Evolutionary conservation across 2,797 vertebrate species (phyloP).

Genomic region (Pipistrellus nathusii): DNA sequence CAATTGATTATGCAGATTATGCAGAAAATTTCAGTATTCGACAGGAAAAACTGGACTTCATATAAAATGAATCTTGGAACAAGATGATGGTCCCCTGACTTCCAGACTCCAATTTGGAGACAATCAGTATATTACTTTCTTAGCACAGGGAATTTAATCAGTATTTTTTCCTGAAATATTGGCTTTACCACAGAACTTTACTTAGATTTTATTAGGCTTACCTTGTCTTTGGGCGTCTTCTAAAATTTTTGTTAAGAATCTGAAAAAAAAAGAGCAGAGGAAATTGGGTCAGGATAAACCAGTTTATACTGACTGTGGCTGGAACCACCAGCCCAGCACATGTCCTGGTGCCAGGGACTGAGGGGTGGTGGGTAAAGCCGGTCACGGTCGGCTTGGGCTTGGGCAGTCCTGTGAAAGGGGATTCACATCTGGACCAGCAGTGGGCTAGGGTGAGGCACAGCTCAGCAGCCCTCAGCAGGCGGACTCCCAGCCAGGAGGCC

Average conservation of each 20-base stretch:
- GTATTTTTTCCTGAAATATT: slow-evolving; percentile 7
- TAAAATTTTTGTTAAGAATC: slow-evolving; percentile 29
- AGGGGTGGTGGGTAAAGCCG: neutral
- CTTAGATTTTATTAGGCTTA: neutral
- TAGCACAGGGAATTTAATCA: slow-evolving; percentile 13
- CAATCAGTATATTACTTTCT: neutral
- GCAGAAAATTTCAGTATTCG: neutral
- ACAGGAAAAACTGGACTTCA: neutral
- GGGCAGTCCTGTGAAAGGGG: neutral
- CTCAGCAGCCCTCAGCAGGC: neutral
- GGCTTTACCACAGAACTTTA: neutral
- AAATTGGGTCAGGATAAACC: neutral
- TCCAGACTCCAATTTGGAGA: neutral
- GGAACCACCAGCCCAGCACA: neutral
- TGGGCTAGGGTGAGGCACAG: neutral
- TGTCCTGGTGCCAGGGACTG: neutral
- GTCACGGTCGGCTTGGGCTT: neutral
- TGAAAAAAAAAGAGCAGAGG: neutral
- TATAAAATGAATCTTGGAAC: neutral
- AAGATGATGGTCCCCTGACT: neutral
- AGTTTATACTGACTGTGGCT: neutral
- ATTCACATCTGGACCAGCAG: neutral
- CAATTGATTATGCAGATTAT: neutral
- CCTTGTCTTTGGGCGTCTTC: neutral
- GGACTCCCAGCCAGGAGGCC: neutral